phyloP scores from a whole-genome alignment of 2,888 invertebrate genomes.

The Calliopum simillimum region DNA sequence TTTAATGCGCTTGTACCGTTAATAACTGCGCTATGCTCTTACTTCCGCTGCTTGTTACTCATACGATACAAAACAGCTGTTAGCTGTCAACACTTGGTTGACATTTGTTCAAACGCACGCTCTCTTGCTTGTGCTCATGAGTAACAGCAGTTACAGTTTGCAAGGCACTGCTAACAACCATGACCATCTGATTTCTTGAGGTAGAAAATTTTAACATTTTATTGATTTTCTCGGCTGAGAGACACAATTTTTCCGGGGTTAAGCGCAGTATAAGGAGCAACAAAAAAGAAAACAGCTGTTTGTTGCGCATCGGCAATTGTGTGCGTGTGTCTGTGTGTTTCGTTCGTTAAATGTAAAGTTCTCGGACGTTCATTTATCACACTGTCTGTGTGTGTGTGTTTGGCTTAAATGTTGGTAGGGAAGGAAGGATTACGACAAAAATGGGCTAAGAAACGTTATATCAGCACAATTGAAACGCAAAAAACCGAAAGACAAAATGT shows the following conservation, averaged over 20 bases:
- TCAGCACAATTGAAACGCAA: slow-evolving; percentile 22
- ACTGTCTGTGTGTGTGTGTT: not conserved
- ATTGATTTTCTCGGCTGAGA: slow-evolving; percentile 37
- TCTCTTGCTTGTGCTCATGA: not conserved
- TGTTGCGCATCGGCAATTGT: slow-evolving; percentile 10
- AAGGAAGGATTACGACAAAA: not conserved
- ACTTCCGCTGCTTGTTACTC: too few relatives aligned
- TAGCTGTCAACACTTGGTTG: not conserved
- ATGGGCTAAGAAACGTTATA: slow-evolving; percentile 11
- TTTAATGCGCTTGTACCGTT: too few relatives aligned
- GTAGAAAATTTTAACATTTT: slow-evolving; percentile 9
- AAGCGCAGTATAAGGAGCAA: slow-evolving; percentile 12
- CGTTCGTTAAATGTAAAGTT: not conserved
- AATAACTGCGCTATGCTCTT: too few relatives aligned
- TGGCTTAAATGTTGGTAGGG: not conserved
- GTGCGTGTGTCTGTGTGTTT: too few relatives aligned
- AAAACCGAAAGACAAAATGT: slow-evolving; percentile 1
- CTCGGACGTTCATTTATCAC: slow-evolving; percentile 17
- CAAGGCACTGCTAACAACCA: slow-evolving; percentile 36
- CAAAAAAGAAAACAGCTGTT: slow-evolving; percentile 33
- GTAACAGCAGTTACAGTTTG: slow-evolving; percentile 27
- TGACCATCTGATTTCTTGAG: slow-evolving; percentile 45
- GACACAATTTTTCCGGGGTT: slow-evolving; percentile 32
- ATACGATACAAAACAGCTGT: slow-evolving; percentile 1
- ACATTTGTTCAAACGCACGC: not conserved